Base-by-base conservation (phyloP, 2,113 vertebrate genomes). In the Apteryx mantelli region DNA sequence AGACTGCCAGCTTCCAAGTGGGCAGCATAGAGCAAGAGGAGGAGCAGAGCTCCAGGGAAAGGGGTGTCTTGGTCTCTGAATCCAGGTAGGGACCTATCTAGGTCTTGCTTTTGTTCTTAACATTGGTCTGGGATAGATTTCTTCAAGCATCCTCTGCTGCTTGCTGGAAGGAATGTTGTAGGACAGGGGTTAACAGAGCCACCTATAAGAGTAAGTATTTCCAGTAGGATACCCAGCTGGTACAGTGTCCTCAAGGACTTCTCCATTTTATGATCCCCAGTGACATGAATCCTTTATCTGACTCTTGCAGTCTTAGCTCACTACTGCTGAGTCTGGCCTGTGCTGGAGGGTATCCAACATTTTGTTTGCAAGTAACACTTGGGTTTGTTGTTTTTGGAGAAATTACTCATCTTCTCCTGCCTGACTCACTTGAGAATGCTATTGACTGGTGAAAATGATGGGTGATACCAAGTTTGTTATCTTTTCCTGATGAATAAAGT, bases 1-100 rank as follows among this genome's bases (percentile, higher is more conserved):
- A 98, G 96, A 13, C 98, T n/a, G 96, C 98, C 82, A 98, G 98
- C 82, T 99, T 99, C 42, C 89, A 96, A 68, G 95, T 99, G 13
- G 98, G 98, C 80, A 96, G 86, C 53, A 5, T 81, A 36, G 98
- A 98, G 36, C 92, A 79, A 19, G 99, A 99, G 46, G 98, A 99
- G 28, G 97, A 98, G 6, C 96, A 95, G 12, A 97, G 87, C 73
- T 82, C 96, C 16, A 92, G 98, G 16, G 97, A 98, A 19, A 97
- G 97, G 68, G 96, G 98, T 6, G 68, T 97, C 16, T 65, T 99
- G 65, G 96, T 97, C 52, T 98, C 98, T 46, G 98, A 98, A 46
- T 99, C 98, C 97, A 99, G 99, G 99, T 99, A 95, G 77, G 96
- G 80, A 25, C 19, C 25, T 15, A 36, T 22, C 34, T 89, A 1